Evolutionary conservation across 1,140 invertebrate genomes (phyloP).

Genomic region (Lasioglossum baleicum): DNA sequence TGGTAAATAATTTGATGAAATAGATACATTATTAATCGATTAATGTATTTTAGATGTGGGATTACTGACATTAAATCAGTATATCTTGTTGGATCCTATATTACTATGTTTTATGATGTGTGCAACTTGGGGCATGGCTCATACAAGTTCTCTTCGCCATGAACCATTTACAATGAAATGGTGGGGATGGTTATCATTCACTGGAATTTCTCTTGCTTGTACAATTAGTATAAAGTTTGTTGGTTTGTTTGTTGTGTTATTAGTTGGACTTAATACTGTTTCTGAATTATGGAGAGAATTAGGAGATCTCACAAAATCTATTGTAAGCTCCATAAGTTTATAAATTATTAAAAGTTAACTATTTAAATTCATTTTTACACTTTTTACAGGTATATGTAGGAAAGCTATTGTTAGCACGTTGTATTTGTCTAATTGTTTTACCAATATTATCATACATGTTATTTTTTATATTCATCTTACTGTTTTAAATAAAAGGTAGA

Average conservation of each 20-base stretch:
- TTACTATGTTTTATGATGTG: constrained; percentile 96
- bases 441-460: constrained; percentile 90
- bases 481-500: constrained; percentile 92
- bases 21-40: too few species aligned
- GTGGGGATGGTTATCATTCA: constrained; percentile 92
- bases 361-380: not conserved
- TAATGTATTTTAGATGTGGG: constrained; percentile 92
- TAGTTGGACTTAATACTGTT: constrained; percentile 92
- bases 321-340: too few species aligned
- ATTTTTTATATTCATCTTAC: constrained; percentile 96
- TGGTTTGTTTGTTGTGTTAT: constrained; percentile 94
- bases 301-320: constrained; percentile 89
- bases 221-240: constrained; percentile 98
- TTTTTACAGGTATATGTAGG: constrained; percentile 85
- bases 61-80: constrained; percentile 93
- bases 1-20: not conserved
- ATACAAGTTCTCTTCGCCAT: constrained; percentile 71
- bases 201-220: constrained; percentile 92
- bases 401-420: constrained; percentile 92
- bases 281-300: constrained; percentile 94
- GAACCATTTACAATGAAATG: constrained; percentile 83
- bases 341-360: too few species aligned
- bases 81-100: constrained; percentile 96
- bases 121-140: constrained; percentile 87
- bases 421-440: constrained; percentile 90